phyloP scores from a whole-genome alignment of 64 coral and sea anemone genomes.

The Anthopleura sola region DNA sequence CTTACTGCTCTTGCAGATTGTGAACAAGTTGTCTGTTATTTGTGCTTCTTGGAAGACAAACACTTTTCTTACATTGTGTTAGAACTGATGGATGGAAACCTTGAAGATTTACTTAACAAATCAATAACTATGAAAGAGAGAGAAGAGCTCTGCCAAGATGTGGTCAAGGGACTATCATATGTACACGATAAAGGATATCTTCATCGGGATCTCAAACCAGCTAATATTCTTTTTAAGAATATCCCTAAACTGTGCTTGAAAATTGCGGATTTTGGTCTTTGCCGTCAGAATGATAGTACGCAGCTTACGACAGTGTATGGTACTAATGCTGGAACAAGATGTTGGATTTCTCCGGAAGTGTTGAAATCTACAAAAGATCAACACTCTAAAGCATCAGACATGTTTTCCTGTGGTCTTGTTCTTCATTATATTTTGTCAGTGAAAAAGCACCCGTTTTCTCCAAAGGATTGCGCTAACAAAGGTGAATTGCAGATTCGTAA shows the following conservation, averaged over 20 bases:
- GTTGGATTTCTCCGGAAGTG: slow-evolving; percentile 14
- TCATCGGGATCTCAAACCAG: slow-evolving; percentile 64
- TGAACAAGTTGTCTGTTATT: slow-evolving; percentile 38
- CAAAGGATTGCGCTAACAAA: too few relatives aligned
- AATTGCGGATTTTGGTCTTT: slow-evolving; percentile 59
- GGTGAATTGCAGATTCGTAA: not conserved
- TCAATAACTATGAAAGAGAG: not conserved
- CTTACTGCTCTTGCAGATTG: slow-evolving; percentile 30
- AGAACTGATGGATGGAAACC: slow-evolving; percentile 64
- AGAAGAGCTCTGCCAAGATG: not conserved
- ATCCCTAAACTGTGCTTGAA: slow-evolving; percentile 35
- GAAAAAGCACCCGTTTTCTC: not conserved
- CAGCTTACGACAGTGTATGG: not conserved
- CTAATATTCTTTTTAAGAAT: slow-evolving; percentile 55
- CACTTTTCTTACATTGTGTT: slow-evolving; percentile 53
- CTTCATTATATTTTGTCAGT: not conserved
- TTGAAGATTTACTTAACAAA: slow-evolving; percentile 33
- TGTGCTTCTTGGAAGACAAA: slow-evolving; percentile 14
- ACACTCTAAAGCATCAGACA: not conserved
- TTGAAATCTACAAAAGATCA: not conserved
- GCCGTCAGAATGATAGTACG: not conserved
- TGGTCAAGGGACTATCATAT: slow-evolving; percentile 15
- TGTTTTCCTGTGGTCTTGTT: slow-evolving; percentile 3
- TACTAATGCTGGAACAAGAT: slow-evolving; percentile 5
- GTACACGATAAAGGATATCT: slow-evolving; percentile 34